Evolutionary conservation across 37 sponge, comb jelly and placozoan species (phyloP).

Genomic region (Sycon ciliatum): DNA sequence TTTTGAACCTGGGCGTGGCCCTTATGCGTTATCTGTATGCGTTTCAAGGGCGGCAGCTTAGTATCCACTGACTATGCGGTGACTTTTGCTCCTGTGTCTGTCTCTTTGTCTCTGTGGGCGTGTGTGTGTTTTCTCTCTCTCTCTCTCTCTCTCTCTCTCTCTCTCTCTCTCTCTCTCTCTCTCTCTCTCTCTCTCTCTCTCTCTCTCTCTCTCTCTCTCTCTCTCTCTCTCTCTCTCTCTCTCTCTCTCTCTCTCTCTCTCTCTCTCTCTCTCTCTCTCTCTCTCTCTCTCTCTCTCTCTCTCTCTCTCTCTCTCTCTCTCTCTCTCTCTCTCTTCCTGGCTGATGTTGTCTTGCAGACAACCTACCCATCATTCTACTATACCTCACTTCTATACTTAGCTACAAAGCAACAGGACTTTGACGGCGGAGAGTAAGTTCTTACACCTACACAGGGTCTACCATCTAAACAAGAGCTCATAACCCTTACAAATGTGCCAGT

Average conservation of each 20-base stretch:
- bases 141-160: neutral
- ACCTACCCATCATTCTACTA: neutral
- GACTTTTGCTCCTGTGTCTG: neutral
- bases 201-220: neutral
- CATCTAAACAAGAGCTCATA: no score
- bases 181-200: neutral
- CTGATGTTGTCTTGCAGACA: neutral
- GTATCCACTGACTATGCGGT: neutral
- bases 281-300: neutral
- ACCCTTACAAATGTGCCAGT: no score
- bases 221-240: neutral
- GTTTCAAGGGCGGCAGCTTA: neutral
- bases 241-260: neutral
- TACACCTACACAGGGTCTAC: no score
- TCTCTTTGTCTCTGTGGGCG: slow-evolving; percentile 12
- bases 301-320: neutral
- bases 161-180: slow-evolving; percentile 2
- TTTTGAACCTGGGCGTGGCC: no score
- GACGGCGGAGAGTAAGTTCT: slow-evolving; percentile 29
- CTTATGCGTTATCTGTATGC: neutral
- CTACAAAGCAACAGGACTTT: slow-evolving; percentile 25
- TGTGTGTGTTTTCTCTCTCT: slow-evolving; percentile 1
- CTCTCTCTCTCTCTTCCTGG: neutral
- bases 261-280: neutral
- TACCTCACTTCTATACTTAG: slow-evolving; percentile 30